Base-by-base conservation (phyloP, 2,113 vertebrate genomes). In the Oreocharis arfaki region DNA sequence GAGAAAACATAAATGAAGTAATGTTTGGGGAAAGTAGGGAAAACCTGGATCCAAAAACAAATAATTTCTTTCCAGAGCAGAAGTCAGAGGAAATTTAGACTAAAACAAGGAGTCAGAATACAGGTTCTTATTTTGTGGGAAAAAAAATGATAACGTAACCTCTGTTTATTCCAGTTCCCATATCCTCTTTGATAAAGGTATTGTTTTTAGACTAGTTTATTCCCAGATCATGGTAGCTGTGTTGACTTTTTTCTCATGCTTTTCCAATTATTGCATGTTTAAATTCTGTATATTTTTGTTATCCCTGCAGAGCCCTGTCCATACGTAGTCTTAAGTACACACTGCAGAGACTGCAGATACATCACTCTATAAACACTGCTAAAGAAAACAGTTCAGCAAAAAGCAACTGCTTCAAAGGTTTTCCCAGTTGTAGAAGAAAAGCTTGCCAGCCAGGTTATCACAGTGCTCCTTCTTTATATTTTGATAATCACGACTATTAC, bases 1-100 rank as follows among this genome's bases (percentile, higher is more conserved):
- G 94, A 84, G 86, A 91, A 97, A 95, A 96, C 68, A 97, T 93
- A 97, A 94, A 90, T 87, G 70, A 84, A 93, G 90, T 65, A 94
- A 91, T 53, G 53, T 86, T 93, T 90, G 93, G 95, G 95, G 89
- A 90, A 78, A 90, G 83, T 24, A 90, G 91, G 78, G 67, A 93
- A 85, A 97, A 69, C 59, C 47, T 94, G 63, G 61, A 69, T 77
- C 52, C 30, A 87, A 89, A 89, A 79, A 23, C 13, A 85, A 67
- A 23, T 35, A 3, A 6, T 18, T 60, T 50, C 12, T 57, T 81
- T 90, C 30, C 46, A 61, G 55, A 57, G 67, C 6, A 63, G 59
- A 71, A 24, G 28, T 71, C 53, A 69, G 32, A 76, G 20, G 64
- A 76, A 73, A 76, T 37, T 82, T 33, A 79, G 65, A 76, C 52